Evolutionary conservation across 2,797 vertebrate genomes (phyloP).

Genomic region (Pempheris klunzingeri): DNA sequence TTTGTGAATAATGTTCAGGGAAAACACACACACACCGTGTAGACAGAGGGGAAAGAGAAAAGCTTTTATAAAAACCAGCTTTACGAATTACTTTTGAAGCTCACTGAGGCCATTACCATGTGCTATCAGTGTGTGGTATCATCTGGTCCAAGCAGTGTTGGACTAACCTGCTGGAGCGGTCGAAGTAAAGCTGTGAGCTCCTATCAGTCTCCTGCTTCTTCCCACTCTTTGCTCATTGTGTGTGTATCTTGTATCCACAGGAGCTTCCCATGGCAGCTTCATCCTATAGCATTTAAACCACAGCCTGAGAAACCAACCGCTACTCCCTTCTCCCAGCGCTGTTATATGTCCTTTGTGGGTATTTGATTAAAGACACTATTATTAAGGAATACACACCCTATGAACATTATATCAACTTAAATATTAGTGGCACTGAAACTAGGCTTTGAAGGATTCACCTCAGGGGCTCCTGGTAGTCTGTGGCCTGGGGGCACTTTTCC

Average conservation of each 20-base stretch:
- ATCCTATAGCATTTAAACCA: too few species aligned
- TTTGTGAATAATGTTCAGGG: neutral
- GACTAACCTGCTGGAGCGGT: neutral
- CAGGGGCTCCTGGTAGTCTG: too few species aligned
- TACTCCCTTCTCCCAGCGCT: neutral
- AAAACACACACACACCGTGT: neutral
- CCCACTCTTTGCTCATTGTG: too few species aligned
- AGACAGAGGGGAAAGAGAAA: neutral
- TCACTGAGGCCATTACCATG: neutral
- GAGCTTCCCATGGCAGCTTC: too few species aligned
- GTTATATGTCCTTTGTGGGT: neutral
- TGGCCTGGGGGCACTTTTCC: too few species aligned
- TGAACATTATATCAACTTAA: neutral
- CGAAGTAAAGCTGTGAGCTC: too few species aligned
- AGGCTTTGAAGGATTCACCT: too few species aligned
- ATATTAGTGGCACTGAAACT: neutral
- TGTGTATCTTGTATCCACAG: too few species aligned
- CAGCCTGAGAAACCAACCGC: too few species aligned
- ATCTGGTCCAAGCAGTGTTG: neutral
- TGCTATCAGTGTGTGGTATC: neutral
- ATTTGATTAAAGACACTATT: neutral
- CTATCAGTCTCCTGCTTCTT: too few species aligned
- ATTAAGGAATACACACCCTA: neutral
- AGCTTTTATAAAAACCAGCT: too few species aligned
- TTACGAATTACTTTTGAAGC: neutral